These are phyloP conservation scores for Pterocles burchelli DNA, from an alignment of 2,113 vertebrate genomes.

Conservation along the genomic window DNA sequence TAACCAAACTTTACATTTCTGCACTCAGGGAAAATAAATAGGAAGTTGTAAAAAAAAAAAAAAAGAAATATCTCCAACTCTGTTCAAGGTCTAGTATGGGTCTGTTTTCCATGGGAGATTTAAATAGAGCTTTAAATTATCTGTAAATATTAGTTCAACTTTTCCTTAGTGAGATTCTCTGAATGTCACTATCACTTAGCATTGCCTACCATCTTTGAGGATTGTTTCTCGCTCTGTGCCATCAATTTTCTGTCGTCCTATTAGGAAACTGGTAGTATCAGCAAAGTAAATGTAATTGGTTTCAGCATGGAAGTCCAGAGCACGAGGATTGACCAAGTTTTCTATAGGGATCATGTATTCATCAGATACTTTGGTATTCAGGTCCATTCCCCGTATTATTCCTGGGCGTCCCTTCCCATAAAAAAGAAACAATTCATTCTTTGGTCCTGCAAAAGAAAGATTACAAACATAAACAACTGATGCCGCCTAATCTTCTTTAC, in stretches of 20 bases:
- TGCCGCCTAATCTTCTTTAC: conserved; percentile 72
- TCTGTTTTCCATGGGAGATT: neutral
- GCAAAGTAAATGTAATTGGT: conserved; percentile 95
- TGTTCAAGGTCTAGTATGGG: neutral
- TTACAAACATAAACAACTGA: conserved; percentile 75
- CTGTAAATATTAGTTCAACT: neutral
- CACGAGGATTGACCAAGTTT: conserved; percentile 95
- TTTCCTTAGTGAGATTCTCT: neutral
- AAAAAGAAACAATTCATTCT: conserved; percentile 96
- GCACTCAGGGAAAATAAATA: neutral
- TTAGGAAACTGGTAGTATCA: conserved; percentile 97
- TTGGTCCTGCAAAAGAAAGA: conserved; percentile 87
- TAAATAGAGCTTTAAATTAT: neutral
- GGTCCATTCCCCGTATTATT: conserved; percentile 92
- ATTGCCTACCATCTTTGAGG: conserved; percentile 90
- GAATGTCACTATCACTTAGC: neutral
- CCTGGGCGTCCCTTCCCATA: conserved; percentile 98
- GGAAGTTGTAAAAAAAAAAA: neutral
- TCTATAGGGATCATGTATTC: conserved; percentile 96
- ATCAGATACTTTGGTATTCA: conserved; percentile 91
- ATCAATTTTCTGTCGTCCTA: conserved; percentile 94
- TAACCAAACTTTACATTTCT: neutral
- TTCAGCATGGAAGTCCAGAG: conserved; percentile 94
- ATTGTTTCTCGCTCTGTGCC: conserved; percentile 91
- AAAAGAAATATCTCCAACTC: neutral